Evolutionary conservation across 2,888 invertebrate genomes (phyloP).

Genomic region (Aphodius granarius): DNA sequence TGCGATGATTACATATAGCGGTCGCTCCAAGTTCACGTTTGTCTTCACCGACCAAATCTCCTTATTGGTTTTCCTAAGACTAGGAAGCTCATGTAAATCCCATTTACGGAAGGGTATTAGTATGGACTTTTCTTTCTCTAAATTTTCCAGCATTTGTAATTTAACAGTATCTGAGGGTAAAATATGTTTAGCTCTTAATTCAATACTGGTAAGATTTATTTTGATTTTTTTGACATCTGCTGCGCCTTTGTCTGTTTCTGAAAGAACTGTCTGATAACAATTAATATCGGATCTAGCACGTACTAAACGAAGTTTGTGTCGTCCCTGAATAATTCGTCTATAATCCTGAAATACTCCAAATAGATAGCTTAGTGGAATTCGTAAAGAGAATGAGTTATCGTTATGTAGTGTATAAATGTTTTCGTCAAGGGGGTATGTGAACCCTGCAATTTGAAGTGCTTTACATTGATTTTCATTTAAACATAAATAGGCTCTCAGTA

Average conservation of each 20-base stretch:
- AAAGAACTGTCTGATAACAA: constrained; percentile 21
- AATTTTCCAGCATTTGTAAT: constrained; percentile 13
- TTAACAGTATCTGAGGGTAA: not conserved
- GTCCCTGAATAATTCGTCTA: constrained; percentile 43
- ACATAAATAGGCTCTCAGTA: constrained; percentile 44
- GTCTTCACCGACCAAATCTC: constrained; percentile 23
- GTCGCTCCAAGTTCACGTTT: constrained; percentile 18
- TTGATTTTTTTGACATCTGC: not conserved
- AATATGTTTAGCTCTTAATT: not conserved
- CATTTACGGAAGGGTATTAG: constrained; percentile 24
- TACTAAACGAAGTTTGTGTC: constrained; percentile 46
- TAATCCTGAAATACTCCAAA: constrained; percentile 46
- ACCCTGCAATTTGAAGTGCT: constrained; percentile 37
- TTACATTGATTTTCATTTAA: constrained; percentile 36
- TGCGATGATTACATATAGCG: constrained; percentile 20
- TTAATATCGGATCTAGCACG: constrained; percentile 40
- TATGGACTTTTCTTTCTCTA: constrained; percentile 19
- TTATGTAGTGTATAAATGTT: constrained; percentile 7
- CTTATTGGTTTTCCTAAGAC: constrained; percentile 2
- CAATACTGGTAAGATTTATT: not conserved
- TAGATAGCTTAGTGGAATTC: constrained; percentile 42
- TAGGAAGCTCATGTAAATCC: constrained; percentile 21
- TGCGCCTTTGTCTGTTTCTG: not conserved
- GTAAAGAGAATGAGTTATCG: constrained; percentile 23
- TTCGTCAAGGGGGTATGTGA: constrained; percentile 21